These are phyloP conservation scores for Eretmochelys imbricata DNA, from an alignment of 2,113 vertebrate genomes.

Conservation along the genomic window DNA sequence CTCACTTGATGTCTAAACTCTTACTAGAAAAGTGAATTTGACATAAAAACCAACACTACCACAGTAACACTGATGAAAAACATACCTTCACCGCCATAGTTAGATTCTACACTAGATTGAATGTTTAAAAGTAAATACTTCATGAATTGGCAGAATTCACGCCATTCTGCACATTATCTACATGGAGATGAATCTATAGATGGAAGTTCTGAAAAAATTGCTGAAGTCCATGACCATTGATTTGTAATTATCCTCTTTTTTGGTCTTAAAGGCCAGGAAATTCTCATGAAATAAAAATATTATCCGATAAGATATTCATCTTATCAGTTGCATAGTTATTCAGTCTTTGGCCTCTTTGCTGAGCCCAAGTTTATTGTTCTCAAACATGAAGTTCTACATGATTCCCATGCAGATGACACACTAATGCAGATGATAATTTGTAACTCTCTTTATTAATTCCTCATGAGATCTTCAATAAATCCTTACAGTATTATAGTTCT, in stretches of 20 bases:
- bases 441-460: slow-evolving; percentile 64
- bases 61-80: not conserved
- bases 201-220: not conserved
- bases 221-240: not conserved
- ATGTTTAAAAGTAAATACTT: not conserved
- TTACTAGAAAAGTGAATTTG: not conserved
- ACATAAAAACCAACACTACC: not conserved
- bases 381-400: not conserved
- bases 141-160: rapidly evolving
- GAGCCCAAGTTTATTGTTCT: slow-evolving; percentile 8
- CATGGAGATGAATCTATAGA: not conserved
- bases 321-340: not conserved
- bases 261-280: not conserved
- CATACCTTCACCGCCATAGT: not conserved
- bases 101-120: not conserved
- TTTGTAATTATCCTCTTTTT: not conserved
- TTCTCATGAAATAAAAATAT: not conserved
- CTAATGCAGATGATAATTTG: slow-evolving; percentile 49
- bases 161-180: not conserved
- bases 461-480: slow-evolving; percentile 66
- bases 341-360: not conserved
- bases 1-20: not conserved
- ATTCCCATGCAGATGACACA: slow-evolving; percentile 33
- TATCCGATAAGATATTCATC: not conserved
- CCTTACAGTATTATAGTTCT: slow-evolving; percentile 60